Percentiles rank a stretch among this genome's conserved stretches.
Evolutionary conservation across 2,113 vertebrate species (phyloP).

Genomic region (Ceyx cyanopectus): DNA sequence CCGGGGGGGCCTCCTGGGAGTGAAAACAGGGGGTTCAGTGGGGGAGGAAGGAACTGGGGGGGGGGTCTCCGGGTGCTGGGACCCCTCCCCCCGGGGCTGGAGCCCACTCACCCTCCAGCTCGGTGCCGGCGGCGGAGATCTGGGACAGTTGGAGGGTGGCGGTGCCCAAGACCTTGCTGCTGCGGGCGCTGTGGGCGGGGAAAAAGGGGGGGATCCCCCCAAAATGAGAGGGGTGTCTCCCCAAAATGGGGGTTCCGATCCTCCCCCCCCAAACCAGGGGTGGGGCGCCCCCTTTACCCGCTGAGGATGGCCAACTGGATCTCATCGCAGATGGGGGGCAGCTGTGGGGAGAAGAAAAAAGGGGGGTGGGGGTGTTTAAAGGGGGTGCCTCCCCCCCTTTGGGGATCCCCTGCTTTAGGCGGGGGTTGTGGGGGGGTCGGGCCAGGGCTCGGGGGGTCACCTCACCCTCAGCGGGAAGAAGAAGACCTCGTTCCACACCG

Average conservation of each 20-base stretch:
- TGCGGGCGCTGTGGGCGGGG: neutral
- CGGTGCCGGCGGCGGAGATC: neutral
- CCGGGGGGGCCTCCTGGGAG: conserved; percentile 45
- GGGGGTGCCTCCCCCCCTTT: neutral
- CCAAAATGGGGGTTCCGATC: neutral
- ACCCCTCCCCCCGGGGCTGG: neutral
- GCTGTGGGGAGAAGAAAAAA: neutral
- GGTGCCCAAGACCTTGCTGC: neutral
- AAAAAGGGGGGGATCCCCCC: too few relatives aligned
- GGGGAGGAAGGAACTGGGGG: too few relatives aligned
- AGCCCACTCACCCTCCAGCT: neutral
- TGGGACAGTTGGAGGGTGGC: conserved; percentile 48
- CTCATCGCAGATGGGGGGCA: conserved; percentile 74
- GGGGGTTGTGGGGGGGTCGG: too few relatives aligned
- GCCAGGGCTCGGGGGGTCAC: neutral
- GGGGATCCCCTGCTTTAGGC: neutral
- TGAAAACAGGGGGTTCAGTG: neutral
- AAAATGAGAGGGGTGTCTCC: neutral
- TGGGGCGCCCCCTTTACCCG: conserved; percentile 35
- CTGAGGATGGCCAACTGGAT: conserved; percentile 69
- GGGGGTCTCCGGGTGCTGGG: neutral
- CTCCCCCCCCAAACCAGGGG: too few relatives aligned
- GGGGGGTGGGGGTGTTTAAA: neutral
- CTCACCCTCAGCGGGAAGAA: conserved; percentile 73
- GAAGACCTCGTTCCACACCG: conserved; percentile 74